These are phyloP conservation scores for Phytoseiulus persimilis DNA, from an alignment of 2,888 invertebrate species.

Conservation along the genomic window DNA sequence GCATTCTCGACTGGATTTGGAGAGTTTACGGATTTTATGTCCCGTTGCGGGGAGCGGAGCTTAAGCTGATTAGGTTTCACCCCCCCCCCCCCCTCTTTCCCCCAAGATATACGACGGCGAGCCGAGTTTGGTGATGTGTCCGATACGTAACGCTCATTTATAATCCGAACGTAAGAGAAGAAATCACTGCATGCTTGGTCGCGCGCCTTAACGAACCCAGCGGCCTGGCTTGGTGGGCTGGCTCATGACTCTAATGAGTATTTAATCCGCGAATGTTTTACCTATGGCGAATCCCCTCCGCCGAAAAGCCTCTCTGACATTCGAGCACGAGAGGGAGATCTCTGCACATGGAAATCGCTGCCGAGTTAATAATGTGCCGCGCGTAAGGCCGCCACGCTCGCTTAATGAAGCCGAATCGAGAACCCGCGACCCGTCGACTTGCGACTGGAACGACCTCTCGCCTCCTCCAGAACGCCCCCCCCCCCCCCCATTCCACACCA, in stretches of 20 bases:
- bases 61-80: neutral
- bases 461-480: neutral
- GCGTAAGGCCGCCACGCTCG: neutral
- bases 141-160: neutral
- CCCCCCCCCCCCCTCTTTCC: no score
- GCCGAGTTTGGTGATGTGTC: neutral
- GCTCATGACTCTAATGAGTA: neutral
- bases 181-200: neutral
- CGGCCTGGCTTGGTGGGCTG: neutral
- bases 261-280: neutral
- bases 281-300: neutral
- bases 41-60: neutral
- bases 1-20: neutral
- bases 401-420: neutral
- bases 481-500: neutral
- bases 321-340: neutral
- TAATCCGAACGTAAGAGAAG: neutral
- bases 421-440: neutral
- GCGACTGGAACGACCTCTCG: neutral
- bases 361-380: neutral
- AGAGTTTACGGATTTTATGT: neutral
- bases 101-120: neutral
- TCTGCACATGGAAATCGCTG: neutral
- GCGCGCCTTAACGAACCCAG: neutral
- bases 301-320: neutral